A percentile compares a stretch with the other conserved stretches of the same genome.
These are phyloP conservation scores for Parnassius apollo DNA, from an alignment of 2,888 invertebrate species.

Conservation along the genomic window DNA sequence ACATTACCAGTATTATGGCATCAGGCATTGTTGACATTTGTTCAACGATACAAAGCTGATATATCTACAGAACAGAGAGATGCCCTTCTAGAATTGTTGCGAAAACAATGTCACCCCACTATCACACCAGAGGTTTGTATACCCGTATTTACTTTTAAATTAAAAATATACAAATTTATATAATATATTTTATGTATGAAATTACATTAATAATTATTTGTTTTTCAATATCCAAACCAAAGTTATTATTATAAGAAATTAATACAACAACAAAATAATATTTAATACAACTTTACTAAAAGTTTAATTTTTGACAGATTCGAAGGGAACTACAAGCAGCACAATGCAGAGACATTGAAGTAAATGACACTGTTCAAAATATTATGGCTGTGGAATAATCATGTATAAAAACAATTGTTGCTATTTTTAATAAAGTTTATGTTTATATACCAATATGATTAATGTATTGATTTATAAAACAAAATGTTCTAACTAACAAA, in stretches of 20 bases:
- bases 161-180: background rate
- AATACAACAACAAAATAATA: constrained; percentile 6
- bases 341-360: constrained; percentile 88
- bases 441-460: no score
- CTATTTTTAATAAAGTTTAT: background rate
- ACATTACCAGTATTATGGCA: constrained; percentile 98
- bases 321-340: constrained; percentile 92
- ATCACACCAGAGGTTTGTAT: constrained; percentile 84
- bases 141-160: background rate
- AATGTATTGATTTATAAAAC: no score
- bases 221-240: background rate
- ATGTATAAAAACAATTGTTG: constrained; percentile 4
- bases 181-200: background rate
- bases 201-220: no score
- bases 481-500: no score
- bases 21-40: constrained; percentile 95
- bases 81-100: constrained; percentile 88
- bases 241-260: background rate
- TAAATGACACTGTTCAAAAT: constrained; percentile 53
- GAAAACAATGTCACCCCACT: constrained; percentile 85
- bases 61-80: constrained; percentile 96
- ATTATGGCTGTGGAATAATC: constrained; percentile 63
- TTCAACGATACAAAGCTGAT: constrained; percentile 96
- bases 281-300: background rate
- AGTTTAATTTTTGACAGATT: constrained; percentile 78